phyloP scores from a whole-genome alignment of 2,113 vertebrate genomes.

The Campylorhamphus procurvoides region DNA sequence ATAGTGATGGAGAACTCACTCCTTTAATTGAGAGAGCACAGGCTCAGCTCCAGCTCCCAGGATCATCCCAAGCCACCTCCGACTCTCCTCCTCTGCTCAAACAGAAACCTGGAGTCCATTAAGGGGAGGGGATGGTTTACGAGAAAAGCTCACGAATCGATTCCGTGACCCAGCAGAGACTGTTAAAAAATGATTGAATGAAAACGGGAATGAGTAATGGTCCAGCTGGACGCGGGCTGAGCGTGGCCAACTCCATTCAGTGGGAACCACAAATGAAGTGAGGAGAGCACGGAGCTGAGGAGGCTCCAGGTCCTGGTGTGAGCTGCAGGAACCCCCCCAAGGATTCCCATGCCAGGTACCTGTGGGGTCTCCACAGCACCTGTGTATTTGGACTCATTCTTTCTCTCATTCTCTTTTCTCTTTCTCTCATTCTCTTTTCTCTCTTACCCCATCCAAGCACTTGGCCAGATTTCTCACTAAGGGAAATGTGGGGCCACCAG shows the following conservation, averaged over 20 bases:
- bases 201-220: slow-evolving; percentile 26
- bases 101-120: slow-evolving; percentile 44
- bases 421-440: too few relatives aligned
- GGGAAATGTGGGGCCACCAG: neutral
- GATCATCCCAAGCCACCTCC: neutral
- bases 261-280: neutral
- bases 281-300: neutral
- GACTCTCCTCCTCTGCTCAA: neutral
- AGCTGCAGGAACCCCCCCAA: neutral
- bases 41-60: neutral
- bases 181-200: slow-evolving; percentile 10
- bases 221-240: neutral
- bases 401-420: neutral
- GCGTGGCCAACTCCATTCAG: neutral
- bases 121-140: neutral
- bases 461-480: rapidly evolving
- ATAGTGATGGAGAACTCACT: neutral
- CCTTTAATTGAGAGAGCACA: neutral
- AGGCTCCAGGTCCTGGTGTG: neutral
- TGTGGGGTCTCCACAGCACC: neutral
- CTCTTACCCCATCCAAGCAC: rapidly evolving
- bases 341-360: neutral
- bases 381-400: neutral
- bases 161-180: slow-evolving; percentile 14
- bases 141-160: neutral